Conservation (phyloP, 2,113 vertebrate genomes). For the Ginglymostoma cirratum region DNA sequence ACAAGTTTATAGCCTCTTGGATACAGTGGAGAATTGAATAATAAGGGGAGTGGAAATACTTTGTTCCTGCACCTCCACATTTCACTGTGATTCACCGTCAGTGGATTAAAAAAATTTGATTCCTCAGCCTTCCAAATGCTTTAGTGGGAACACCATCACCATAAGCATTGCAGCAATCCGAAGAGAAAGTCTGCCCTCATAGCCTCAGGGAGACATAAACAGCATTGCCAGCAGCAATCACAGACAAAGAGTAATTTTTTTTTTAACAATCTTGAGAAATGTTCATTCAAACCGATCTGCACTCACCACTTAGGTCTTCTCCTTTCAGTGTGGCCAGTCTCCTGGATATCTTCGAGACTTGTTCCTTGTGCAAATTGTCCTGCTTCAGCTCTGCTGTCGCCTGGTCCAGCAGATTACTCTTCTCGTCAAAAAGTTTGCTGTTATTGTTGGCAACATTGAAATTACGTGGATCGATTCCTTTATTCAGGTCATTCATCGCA, state of each 20-base stretch:
- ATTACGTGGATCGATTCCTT: constrained; percentile 42
- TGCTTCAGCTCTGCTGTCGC: constrained; percentile 70
- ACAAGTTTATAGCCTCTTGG: neutral
- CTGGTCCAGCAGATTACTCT: constrained; percentile 70
- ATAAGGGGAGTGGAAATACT: neutral
- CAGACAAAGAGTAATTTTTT: neutral
- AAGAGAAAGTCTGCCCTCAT: neutral
- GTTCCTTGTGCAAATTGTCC: constrained; percentile 69
- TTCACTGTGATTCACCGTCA: neutral
- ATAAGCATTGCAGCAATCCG: neutral
- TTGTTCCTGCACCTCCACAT: neutral
- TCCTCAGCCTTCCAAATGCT: neutral
- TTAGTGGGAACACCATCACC: neutral
- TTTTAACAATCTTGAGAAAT: neutral
- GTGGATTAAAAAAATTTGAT: neutral
- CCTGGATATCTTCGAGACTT: constrained; percentile 72
- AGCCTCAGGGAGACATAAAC: neutral
- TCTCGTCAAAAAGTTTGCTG: constrained; percentile 68
- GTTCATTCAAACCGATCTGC: neutral
- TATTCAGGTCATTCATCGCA: constrained; percentile 75
- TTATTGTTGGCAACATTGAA: constrained; percentile 56
- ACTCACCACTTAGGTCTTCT: constrained; percentile 77
- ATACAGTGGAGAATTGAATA: neutral
- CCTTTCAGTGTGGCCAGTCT: constrained; percentile 76
- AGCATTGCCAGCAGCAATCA: neutral